A percentile compares a stretch with the other conserved stretches of the same genome.
These are phyloP conservation scores for Lottia gigantea DNA, from an alignment of 2,888 invertebrate species.

Conservation along the genomic window DNA sequence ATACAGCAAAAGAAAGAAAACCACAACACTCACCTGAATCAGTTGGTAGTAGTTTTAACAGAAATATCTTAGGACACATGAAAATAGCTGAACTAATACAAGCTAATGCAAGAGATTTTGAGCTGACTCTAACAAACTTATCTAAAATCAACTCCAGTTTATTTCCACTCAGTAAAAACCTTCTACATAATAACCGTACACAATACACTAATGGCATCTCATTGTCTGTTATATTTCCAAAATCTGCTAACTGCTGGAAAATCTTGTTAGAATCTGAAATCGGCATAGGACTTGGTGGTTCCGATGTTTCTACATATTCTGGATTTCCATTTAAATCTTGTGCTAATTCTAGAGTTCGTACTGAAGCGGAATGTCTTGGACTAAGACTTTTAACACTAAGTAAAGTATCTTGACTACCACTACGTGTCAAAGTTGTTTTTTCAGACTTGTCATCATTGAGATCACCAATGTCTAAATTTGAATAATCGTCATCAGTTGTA, in stretches of 20 bases:
- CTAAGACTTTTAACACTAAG: slow-evolving; percentile 57
- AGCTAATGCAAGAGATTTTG: slow-evolving; percentile 87
- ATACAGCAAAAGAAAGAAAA: background rate
- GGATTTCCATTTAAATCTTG: slow-evolving; percentile 61
- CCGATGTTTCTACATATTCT: slow-evolving; percentile 23
- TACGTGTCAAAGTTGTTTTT: slow-evolving; percentile 52
- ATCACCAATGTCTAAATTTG: slow-evolving; percentile 63
- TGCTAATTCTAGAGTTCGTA: slow-evolving; percentile 32
- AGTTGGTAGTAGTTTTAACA: slow-evolving; percentile 71
- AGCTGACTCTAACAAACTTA: slow-evolving; percentile 84
- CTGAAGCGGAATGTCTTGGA: slow-evolving; percentile 41
- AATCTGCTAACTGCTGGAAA: slow-evolving; percentile 15
- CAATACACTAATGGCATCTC: slow-evolving; percentile 78
- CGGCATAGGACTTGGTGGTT: slow-evolving; percentile 6
- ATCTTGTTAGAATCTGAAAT: slow-evolving; percentile 12
- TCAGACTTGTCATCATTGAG: slow-evolving; percentile 60
- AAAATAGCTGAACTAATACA: slow-evolving; percentile 82
- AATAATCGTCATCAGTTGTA: slow-evolving; percentile 58
- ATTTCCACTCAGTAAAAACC: slow-evolving; percentile 79
- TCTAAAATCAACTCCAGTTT: slow-evolving; percentile 74
- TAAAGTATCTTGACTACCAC: slow-evolving; percentile 61
- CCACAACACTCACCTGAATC: slow-evolving; percentile 17
- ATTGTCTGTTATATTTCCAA: slow-evolving; percentile 76
- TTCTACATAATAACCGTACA: slow-evolving; percentile 78
- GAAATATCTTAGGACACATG: slow-evolving; percentile 80